Evolutionary conservation across 2,797 vertebrate species (phyloP), one percentile per base, ranked within the genome.

Genomic region (Serranus cabrilla): DNA sequence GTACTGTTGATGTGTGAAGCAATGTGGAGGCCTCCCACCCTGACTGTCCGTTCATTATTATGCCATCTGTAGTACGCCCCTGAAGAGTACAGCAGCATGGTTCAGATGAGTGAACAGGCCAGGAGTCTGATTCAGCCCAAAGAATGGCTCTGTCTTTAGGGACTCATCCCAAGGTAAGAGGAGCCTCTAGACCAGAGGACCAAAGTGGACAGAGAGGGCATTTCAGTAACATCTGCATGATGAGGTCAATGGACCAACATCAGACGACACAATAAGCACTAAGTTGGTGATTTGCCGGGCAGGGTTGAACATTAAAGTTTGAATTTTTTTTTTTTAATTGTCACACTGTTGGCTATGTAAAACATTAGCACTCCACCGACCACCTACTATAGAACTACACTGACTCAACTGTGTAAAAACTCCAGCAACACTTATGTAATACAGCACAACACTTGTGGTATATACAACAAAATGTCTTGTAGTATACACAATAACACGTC

Each of bases 101-200:
- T 99, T 95, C 97, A 97, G 95, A 94, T 98, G 95, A 96, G 91
- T 90, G 97, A 99, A 92, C 96, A 97, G 92, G 94, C 96, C 93
- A 95, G 97, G 92, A 97, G 96, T 95, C 95, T 99, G 94, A 96
- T 98, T 95, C 98, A 98, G 95, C 96, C 97, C 93, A 99, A 99
- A 97, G 98, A 99, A 93, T 99, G 98, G 98, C 96, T 99, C 94
- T 99, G 98, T 96, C 97, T 99, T 90, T 99, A 98, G 95, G 89
- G 95, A 88, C 87, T 83, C 89, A 52, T 75, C 87, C 80, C 90
- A 95, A 98, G 96, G 96, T 97, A 98, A 97, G 96, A 94, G 49
- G 90, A 90, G 89, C 68, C 80, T 80, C 77, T 39, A 13, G 74
- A 62, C 70, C 81, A 37, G 47, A 73, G 82, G 66, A 76, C 84